Evolutionary conservation across 1,140 invertebrate genomes (phyloP).

Genomic region (Dryas iulia): DNA sequence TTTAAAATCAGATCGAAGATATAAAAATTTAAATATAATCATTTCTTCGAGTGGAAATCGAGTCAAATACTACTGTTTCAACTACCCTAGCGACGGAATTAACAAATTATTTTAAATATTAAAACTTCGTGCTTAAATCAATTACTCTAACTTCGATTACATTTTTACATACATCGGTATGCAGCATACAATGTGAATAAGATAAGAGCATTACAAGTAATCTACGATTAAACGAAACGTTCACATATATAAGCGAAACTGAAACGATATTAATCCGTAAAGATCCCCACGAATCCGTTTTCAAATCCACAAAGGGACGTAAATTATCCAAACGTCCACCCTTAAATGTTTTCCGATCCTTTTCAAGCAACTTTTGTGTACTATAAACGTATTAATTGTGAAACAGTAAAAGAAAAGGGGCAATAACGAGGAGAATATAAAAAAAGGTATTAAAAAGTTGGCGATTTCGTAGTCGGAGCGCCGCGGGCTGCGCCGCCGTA

Average conservation of each 20-base stretch:
- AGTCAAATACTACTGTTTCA: no score
- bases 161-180: no score
- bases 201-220: background rate
- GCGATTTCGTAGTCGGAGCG: conserved; percentile 29
- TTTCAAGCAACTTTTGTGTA: conserved; percentile 1
- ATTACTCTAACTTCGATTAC: no score
- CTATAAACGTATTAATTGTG: conserved; percentile 13
- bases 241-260: background rate
- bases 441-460: conserved; percentile 40
- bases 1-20: no score
- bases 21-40: no score
- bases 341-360: background rate
- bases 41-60: no score
- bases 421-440: conserved; percentile 23
- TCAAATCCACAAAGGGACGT: conserved; percentile 1
- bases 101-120: no score
- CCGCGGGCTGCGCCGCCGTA: conserved; percentile 33
- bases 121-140: no score
- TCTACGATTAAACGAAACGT: background rate
- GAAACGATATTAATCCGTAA: background rate
- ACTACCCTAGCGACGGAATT: no score
- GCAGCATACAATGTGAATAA: no score
- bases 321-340: background rate
- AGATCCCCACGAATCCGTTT: background rate
- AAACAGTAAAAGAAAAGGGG: conserved; percentile 8